Evolutionary conservation across 2,113 vertebrate species (phyloP).

Genomic region (Chlamydotis undulata): DNA sequence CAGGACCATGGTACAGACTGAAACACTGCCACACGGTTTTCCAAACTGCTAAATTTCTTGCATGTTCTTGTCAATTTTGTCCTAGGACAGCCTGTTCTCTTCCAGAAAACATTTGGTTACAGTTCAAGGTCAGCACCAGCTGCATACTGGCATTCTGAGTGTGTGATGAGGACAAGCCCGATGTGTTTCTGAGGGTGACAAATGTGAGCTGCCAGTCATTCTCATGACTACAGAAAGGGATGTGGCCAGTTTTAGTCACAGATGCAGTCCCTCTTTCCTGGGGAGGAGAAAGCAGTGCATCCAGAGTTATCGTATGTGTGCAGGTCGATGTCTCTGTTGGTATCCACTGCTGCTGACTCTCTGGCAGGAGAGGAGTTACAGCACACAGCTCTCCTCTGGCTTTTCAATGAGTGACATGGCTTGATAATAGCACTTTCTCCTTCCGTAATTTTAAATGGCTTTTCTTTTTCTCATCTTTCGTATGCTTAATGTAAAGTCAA

Average conservation of each 20-base stretch:
- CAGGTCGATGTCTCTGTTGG: not conserved
- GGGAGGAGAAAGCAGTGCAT: not conserved
- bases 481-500: not conserved
- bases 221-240: not conserved
- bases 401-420: not conserved
- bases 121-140: not conserved
- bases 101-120: not conserved
- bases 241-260: not conserved
- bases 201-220: not conserved
- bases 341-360: not conserved
- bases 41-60: not conserved
- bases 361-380: not conserved
- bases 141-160: not conserved
- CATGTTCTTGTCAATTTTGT: not conserved
- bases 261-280: not conserved
- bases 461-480: not conserved
- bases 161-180: accelerated
- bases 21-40: not conserved
- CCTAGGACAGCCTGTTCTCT: not conserved
- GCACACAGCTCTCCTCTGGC: not conserved
- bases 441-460: not conserved
- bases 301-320: accelerated
- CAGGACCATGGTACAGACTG: not conserved
- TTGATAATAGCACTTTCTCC: not conserved
- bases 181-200: not conserved